Percentiles rank a stretch among this genome's conserved stretches.
phyloP scores from a whole-genome alignment of 2,888 invertebrate species.

The Caenorhabditis sp. region DNA sequence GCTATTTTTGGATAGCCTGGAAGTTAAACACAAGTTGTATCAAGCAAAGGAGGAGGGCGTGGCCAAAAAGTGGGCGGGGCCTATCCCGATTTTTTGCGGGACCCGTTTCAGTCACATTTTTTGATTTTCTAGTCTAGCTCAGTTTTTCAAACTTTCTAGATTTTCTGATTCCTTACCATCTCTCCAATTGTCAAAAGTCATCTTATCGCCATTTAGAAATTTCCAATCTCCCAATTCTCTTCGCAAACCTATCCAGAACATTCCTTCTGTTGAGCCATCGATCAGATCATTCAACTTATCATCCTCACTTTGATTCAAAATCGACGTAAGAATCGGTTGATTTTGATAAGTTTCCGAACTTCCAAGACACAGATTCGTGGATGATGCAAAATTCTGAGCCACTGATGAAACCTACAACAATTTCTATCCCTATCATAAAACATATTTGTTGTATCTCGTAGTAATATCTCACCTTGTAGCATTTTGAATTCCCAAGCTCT shows the following conservation, averaged over 20 bases:
- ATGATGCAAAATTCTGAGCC: not conserved
- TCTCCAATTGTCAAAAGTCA: not conserved
- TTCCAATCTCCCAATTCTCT: slow-evolving; percentile 18
- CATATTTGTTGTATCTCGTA: too few relatives aligned
- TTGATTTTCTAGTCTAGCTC: too few relatives aligned
- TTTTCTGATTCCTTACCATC: too few relatives aligned
- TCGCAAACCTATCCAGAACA: slow-evolving; percentile 32
- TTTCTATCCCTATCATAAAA: too few relatives aligned
- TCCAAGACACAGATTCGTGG: not conserved
- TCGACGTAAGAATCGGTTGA: not conserved
- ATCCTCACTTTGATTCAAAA: not conserved
- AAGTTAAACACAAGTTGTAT: too few relatives aligned
- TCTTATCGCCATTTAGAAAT: slow-evolving; percentile 23
- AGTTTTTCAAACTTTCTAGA: too few relatives aligned
- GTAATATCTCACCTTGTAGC: slow-evolving; percentile 1
- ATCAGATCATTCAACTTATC: not conserved
- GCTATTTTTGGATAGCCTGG: slow-evolving; percentile 27
- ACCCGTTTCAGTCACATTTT: too few relatives aligned
- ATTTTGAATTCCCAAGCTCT: not conserved
- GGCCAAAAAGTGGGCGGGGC: not conserved
- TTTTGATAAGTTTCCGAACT: not conserved
- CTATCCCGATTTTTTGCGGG: too few relatives aligned
- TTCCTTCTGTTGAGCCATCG: slow-evolving; percentile 8
- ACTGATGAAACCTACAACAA: not conserved
- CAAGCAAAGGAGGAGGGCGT: not conserved